Percentiles rank a stretch among this genome's conserved stretches.
phyloP scores from a whole-genome alignment of 2,113 vertebrate species.

The Anthoscopus minutus region DNA sequence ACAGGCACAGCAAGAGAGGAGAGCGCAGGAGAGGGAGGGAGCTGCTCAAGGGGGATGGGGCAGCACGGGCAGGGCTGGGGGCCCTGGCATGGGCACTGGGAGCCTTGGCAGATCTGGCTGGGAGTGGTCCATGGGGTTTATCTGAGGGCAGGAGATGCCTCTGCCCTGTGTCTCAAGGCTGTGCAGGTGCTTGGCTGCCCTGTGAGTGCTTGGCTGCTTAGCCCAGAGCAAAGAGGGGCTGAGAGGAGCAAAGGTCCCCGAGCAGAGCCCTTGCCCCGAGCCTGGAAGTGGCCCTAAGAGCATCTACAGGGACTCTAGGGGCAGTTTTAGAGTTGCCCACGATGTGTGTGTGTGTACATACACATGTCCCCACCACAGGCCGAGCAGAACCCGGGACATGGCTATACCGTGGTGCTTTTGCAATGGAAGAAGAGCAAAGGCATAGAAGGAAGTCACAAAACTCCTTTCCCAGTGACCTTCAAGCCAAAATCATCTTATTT shows the following conservation, averaged over 20 bases:
- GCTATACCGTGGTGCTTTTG: background rate
- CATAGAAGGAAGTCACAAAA: background rate
- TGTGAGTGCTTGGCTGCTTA: background rate
- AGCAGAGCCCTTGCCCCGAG: background rate
- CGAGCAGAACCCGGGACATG: background rate
- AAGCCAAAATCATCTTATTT: background rate
- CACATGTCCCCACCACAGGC: fast-evolving
- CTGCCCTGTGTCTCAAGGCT: background rate
- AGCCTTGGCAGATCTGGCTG: background rate
- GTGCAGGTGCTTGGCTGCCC: background rate
- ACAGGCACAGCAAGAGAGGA: constrained; percentile 54
- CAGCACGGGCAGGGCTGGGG: background rate
- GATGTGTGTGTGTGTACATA: fast-evolving
- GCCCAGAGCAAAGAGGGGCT: background rate
- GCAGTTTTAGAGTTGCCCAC: background rate
- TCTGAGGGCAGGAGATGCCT: background rate
- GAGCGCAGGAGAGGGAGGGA: constrained; percentile 14
- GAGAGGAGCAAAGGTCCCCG: background rate
- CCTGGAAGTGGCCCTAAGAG: background rate
- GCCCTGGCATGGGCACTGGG: background rate
- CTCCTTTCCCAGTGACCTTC: background rate
- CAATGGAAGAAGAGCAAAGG: background rate
- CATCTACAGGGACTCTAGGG: background rate
- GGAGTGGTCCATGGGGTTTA: background rate
- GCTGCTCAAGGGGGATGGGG: constrained; percentile 6